These are phyloP conservation scores for Acleris cristana DNA, from an alignment of 2,888 invertebrate species.

Conservation along the genomic window DNA sequence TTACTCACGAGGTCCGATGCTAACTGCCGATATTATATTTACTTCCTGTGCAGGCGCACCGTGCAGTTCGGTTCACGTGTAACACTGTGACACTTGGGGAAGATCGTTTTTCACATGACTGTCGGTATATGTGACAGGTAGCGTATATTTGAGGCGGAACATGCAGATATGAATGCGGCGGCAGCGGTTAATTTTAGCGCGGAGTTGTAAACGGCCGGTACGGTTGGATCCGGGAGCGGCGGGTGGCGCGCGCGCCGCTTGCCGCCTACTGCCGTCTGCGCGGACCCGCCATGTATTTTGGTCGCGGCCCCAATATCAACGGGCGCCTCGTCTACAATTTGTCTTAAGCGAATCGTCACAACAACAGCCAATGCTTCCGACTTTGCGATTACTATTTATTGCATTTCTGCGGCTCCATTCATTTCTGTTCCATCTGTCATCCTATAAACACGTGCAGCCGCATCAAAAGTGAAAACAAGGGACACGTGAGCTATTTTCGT, in stretches of 20 bases:
- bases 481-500: slow-evolving; percentile 26
- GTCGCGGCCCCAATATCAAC: slow-evolving; percentile 80
- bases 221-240: slow-evolving; percentile 70
- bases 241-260: slow-evolving; percentile 75
- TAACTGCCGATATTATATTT: slow-evolving; percentile 62
- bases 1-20: slow-evolving; percentile 73
- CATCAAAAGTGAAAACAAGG: slow-evolving; percentile 21
- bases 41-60: slow-evolving; percentile 57
- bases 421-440: slow-evolving; percentile 35
- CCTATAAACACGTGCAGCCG: slow-evolving; percentile 11
- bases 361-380: slow-evolving; percentile 72
- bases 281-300: slow-evolving; percentile 77
- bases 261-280: slow-evolving; percentile 78
- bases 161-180: slow-evolving; percentile 77
- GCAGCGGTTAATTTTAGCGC: slow-evolving; percentile 80
- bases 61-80: slow-evolving; percentile 19
- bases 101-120: slow-evolving; percentile 70
- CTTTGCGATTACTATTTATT: slow-evolving; percentile 60
- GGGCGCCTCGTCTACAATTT: slow-evolving; percentile 78
- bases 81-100: slow-evolving; percentile 57
- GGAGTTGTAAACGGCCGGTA: slow-evolving; percentile 70
- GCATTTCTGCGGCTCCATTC: slow-evolving; percentile 48
- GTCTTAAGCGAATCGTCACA: slow-evolving; percentile 78
- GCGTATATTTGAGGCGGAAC: slow-evolving; percentile 72
- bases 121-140: slow-evolving; percentile 56